Conservation (phyloP, 1,140 invertebrate species). For the Doryteuthis pealeii region DNA sequence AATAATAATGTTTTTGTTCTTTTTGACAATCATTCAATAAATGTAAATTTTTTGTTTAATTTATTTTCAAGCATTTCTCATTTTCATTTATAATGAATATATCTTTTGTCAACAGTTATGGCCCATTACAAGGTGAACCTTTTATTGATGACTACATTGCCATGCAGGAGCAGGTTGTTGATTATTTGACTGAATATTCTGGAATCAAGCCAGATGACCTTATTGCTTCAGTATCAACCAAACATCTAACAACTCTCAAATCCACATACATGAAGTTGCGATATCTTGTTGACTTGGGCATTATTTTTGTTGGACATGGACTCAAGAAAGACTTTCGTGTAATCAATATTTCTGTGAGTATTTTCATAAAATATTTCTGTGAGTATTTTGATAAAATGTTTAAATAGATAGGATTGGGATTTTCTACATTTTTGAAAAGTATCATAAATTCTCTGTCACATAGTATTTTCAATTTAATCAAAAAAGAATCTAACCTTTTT, state of each 20-base stretch:
- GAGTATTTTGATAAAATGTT: too few relatives aligned
- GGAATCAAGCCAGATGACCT: conserved; percentile 90
- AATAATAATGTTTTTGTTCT: too few relatives aligned
- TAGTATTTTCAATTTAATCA: too few relatives aligned
- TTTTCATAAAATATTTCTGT: neutral
- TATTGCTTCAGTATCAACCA: conserved; percentile 82
- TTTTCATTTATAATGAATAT: too few relatives aligned
- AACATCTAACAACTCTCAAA: conserved; percentile 87
- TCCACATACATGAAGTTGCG: conserved; percentile 85
- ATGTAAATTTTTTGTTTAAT: too few relatives aligned
- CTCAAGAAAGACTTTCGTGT: conserved; percentile 91
- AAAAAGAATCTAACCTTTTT: too few relatives aligned
- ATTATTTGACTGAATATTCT: conserved; percentile 90
- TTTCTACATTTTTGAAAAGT: too few relatives aligned
- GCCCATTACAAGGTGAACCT: conserved; percentile 76
- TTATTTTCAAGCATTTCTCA: neutral
- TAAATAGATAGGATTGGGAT: too few relatives aligned
- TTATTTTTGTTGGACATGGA: conserved; percentile 89
- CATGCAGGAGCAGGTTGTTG: conserved; percentile 83
- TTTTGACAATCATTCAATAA: too few relatives aligned
- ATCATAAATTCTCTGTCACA: too few relatives aligned
- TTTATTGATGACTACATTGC: conserved; percentile 93
- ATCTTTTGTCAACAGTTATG: conserved; percentile 66
- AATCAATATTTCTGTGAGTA: conserved; percentile 77
- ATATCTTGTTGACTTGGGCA: conserved; percentile 81